Evolutionary conservation across 2,797 vertebrate species (phyloP), one percentile per base, ranked within the genome.

Genomic region (Enteromius argenteus): DNA sequence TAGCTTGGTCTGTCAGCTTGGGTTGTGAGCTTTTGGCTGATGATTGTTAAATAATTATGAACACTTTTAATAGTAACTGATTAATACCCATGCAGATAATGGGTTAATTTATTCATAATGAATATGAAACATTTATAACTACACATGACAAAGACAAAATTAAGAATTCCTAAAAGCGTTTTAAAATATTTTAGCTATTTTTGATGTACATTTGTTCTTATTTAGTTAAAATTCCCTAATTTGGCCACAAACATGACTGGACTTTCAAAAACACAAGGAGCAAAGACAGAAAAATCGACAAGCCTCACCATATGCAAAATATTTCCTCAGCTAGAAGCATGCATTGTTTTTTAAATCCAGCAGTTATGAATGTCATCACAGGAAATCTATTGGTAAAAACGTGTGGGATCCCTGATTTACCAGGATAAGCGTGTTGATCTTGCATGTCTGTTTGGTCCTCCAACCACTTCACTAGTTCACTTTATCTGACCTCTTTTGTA

Each of bases 391-490:
- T 11, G 62, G 14, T 49, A 13, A 8, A 49, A 27, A 27, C 9
- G 2, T 39, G 64, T 68, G 62, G 8, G 46, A 69, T 69, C 78
- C 32, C 46, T 19, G 32, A 80, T 80, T 56, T 27, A 13, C 60
- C 76, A 46, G 37, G n/a, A 79, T 23, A 35, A 49, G 19, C 19
- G 44, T 64, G 35, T 46, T 32, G 75, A 56, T 58, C 15, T 37
- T 44, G 37, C 37, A 71, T 60, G 37, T 27, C 21, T 4, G 35
- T 30, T 19, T 37, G 30, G 6, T 75, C 53, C 32, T 76, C 32
- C 73, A 23, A 23, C 67, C 8, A 6, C 71, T 71, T 56, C 68
- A 32, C 68, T 21, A 49, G 44, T n/a, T 81, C 49, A 80, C 78
- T 67, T 79, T 35, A 51, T 67, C 44, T 7, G 32, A 67, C 77